Evolutionary conservation across 2,888 invertebrate species (phyloP).

Genomic region (Lasioglossum zephyrum): DNA sequence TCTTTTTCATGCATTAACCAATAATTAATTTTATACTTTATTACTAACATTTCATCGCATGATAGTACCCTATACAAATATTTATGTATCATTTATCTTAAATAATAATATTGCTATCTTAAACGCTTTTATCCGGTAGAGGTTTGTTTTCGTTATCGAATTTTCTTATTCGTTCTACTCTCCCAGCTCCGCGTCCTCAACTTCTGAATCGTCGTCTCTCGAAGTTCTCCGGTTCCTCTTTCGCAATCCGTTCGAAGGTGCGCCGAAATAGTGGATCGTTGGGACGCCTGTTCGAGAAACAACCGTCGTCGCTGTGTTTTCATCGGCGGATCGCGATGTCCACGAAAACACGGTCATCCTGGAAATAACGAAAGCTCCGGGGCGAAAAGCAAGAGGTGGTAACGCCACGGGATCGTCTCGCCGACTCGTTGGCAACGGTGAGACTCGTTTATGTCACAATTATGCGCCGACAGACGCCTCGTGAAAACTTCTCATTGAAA

Average conservation of each 20-base stretch:
- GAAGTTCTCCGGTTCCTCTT: background rate
- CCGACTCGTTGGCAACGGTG: constrained; percentile 3
- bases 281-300: constrained; percentile 13
- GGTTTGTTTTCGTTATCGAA: background rate
- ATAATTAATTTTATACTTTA: background rate
- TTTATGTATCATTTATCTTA: background rate
- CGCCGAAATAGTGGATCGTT: constrained; percentile 20
- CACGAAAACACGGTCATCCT: background rate
- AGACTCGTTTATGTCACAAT: background rate
- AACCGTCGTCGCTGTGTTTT: background rate
- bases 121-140: background rate
- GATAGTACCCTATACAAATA: background rate
- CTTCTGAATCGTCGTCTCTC: background rate
- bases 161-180: background rate
- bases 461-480: background rate
- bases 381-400: background rate
- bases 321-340: background rate
- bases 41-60: background rate
- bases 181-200: background rate
- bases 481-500: background rate
- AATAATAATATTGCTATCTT: background rate
- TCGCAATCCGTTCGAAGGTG: background rate
- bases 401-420: background rate
- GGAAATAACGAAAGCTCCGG: background rate
- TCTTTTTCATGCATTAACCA: too few relatives aligned